Conservation (phyloP, 2,797 vertebrate genomes). For the Typhlichthys eigenmanni region DNA sequence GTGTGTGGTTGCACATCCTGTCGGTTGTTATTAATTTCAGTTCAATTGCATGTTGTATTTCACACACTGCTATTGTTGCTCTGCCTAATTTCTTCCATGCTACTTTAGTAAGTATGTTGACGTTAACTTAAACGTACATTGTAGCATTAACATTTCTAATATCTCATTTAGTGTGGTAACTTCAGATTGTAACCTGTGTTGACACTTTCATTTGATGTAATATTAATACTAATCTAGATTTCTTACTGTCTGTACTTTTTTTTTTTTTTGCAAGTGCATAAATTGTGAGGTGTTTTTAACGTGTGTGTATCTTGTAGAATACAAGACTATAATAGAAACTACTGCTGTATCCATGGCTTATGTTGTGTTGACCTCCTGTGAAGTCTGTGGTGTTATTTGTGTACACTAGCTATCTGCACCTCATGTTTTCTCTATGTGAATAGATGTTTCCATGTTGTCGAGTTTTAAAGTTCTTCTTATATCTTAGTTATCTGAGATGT, state of each 20-base stretch:
- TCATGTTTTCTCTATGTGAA: constrained; percentile 14
- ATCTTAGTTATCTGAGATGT: not conserved
- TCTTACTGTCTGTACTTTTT: not conserved
- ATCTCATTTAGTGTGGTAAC: too few species aligned
- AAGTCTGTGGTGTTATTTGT: constrained; percentile 32
- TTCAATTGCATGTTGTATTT: constrained; percentile 40
- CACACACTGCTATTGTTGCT: constrained; percentile 20
- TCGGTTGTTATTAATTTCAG: constrained; percentile 23
- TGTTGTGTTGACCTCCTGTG: constrained; percentile 38
- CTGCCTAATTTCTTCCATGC: constrained; percentile 22
- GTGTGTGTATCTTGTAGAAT: constrained; percentile 34
- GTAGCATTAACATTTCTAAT: constrained; percentile 1
- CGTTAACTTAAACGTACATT: not conserved
- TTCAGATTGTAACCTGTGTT: not conserved
- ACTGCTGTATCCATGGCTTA: constrained; percentile 23
- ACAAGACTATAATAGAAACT: constrained; percentile 16
- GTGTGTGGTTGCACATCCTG: constrained; percentile 64
- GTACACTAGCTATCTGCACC: constrained; percentile 22
- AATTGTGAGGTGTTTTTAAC: constrained; percentile 9
- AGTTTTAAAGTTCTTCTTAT: not conserved
- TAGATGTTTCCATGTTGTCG: not conserved
- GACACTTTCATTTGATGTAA: not conserved
- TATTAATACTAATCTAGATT: constrained; percentile 3
- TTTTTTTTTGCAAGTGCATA: constrained; percentile 8
- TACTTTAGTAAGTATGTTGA: too few species aligned